These are phyloP conservation scores for Epizoanthus illoricatus DNA, from an alignment of 92 coral and sea anemone species.

Conservation along the genomic window DNA sequence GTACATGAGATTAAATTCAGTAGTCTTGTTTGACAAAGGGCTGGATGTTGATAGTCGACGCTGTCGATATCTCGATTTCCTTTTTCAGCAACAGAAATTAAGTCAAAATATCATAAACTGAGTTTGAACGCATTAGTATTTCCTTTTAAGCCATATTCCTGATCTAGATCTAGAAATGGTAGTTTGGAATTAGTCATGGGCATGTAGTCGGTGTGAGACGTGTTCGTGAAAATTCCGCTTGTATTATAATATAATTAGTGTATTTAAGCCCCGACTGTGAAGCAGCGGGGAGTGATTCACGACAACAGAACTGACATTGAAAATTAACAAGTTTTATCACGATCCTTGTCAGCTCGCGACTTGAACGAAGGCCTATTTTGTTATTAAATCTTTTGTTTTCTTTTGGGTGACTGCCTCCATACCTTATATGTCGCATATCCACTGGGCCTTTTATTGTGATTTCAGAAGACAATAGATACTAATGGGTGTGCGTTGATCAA, in stretches of 20 bases:
- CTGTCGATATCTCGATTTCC: too few relatives aligned
- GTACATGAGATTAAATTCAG: too few relatives aligned
- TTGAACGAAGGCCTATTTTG: background rate
- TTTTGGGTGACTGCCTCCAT: conserved; percentile 2
- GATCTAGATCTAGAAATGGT: too few relatives aligned
- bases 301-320: background rate
- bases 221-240: too few relatives aligned
- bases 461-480: background rate
- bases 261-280: conserved; percentile 2
- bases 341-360: background rate
- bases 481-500: conserved; percentile 21
- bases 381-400: background rate
- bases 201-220: too few relatives aligned
- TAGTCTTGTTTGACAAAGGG: too few relatives aligned
- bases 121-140: too few relatives aligned
- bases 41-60: too few relatives aligned
- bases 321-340: conserved; percentile 31
- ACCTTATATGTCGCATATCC: background rate
- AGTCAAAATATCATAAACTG: too few relatives aligned
- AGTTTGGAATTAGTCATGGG: too few relatives aligned
- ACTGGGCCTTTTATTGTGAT: background rate
- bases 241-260: background rate
- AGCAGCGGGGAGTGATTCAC: background rate
- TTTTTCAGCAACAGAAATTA: too few relatives aligned
- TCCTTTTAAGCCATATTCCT: too few relatives aligned